Conservation (phyloP, 2,797 vertebrate species). For the Paramormyrops hopkinsi region DNA sequence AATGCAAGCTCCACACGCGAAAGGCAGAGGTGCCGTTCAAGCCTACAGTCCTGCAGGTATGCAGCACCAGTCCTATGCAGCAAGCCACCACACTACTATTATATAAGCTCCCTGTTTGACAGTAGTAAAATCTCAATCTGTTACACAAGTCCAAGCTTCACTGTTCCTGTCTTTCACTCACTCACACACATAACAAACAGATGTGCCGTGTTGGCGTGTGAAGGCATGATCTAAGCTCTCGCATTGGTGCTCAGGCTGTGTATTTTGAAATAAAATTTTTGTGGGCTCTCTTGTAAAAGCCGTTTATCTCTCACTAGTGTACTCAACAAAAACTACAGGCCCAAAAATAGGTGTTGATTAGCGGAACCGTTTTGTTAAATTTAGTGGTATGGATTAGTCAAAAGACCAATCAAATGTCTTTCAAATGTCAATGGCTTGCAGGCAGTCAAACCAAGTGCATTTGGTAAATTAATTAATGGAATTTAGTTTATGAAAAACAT, state of each 20-base stretch:
- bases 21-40: not conserved
- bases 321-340: not conserved
- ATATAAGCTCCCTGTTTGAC: not conserved
- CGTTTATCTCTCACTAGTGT: not conserved
- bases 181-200: not conserved
- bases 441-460: not conserved
- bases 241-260: not conserved
- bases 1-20: not conserved
- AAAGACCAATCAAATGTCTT: not conserved
- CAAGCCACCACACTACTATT: not conserved
- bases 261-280: slow-evolving; percentile 10
- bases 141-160: not conserved
- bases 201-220: not conserved
- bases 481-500: not conserved
- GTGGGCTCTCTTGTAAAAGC: not conserved
- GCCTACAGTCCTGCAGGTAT: not conserved
- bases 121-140: not conserved
- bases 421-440: not conserved
- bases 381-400: not conserved
- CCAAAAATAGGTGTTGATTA: not conserved
- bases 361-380: not conserved
- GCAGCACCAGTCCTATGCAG: not conserved
- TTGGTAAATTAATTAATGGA: not conserved
- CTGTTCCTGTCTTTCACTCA: not conserved
- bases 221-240: not conserved